phyloP scores from a whole-genome alignment of 2,888 invertebrate species.

The Sialis fuliginosa region DNA sequence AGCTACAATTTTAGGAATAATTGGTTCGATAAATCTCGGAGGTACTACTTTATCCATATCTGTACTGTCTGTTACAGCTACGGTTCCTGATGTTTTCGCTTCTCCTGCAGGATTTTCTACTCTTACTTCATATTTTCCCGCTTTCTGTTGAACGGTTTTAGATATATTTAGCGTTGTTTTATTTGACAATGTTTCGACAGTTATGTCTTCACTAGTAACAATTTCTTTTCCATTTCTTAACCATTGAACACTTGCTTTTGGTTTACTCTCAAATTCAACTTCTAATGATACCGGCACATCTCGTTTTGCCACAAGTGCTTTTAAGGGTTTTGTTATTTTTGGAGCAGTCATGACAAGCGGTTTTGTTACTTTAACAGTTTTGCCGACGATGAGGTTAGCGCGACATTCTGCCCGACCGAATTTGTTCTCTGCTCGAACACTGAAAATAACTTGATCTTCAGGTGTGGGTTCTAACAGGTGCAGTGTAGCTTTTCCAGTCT shows the following conservation, averaged over 20 bases:
- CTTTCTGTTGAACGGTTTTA: conserved; percentile 53
- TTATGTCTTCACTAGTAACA: conserved; percentile 38
- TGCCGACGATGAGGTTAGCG: conserved; percentile 48
- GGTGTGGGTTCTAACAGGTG: conserved; percentile 42
- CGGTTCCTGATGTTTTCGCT: conserved; percentile 63
- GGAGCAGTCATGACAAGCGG: conserved; percentile 43
- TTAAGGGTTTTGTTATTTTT: conserved; percentile 59
- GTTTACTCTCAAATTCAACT: conserved; percentile 53
- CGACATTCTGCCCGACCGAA: conserved; percentile 56
- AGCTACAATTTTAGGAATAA: conserved; percentile 49
- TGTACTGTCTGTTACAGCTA: conserved; percentile 49
- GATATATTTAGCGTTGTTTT: conserved; percentile 45
- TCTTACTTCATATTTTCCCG: conserved; percentile 76
- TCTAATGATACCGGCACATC: conserved; percentile 49
- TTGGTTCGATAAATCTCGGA: conserved; percentile 53
- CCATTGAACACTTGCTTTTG: conserved; percentile 67
- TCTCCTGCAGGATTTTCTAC: conserved; percentile 63
- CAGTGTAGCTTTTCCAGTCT: conserved; percentile 43
- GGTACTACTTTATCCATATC: conserved; percentile 41
- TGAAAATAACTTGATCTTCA: conserved; percentile 50
- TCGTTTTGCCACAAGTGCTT: conserved; percentile 52
- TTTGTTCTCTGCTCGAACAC: conserved; percentile 51
- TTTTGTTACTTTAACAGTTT: conserved; percentile 26
- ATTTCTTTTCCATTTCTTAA: conserved; percentile 66
- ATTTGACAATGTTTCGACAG: conserved; percentile 38